These are phyloP conservation scores for Meghimatium bilineatum DNA, from an alignment of 2,888 invertebrate species.

Conservation along the genomic window DNA sequence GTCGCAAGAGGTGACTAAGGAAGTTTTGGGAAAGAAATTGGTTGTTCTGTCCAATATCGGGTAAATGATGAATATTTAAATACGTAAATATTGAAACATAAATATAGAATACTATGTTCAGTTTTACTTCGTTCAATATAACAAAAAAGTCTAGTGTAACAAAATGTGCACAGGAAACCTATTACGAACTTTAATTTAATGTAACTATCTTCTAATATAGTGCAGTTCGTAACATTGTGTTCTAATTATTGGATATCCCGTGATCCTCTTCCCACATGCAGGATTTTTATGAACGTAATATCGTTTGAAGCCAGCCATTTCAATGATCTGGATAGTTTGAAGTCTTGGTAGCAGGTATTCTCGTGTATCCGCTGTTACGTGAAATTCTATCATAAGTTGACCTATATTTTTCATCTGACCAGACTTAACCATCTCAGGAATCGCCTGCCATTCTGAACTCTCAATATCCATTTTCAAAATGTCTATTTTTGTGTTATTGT, in stretches of 20 bases:
- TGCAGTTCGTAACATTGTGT: conserved; percentile 25
- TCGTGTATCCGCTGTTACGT: neutral
- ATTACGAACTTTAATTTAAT: no score
- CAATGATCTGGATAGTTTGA: conserved; percentile 13
- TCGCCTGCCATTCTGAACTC: conserved; percentile 42
- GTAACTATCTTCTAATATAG: conserved; percentile 19
- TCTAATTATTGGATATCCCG: neutral
- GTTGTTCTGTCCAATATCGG: no score
- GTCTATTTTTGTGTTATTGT: conserved; percentile 1
- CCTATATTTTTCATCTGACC: conserved; percentile 32
- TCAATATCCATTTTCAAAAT: conserved; percentile 49
- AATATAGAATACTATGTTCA: no score
- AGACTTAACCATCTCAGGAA: conserved; percentile 26
- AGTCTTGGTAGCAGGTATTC: neutral
- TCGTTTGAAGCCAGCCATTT: conserved; percentile 32
- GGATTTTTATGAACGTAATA: conserved; percentile 43
- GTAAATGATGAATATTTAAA: no score
- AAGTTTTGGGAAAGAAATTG: no score
- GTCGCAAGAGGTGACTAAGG: no score
- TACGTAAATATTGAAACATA: no score
- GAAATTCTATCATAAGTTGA: conserved; percentile 48
- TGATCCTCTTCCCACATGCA: neutral
- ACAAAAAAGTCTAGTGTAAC: no score
- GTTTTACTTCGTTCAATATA: no score
- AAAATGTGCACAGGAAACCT: no score